These are phyloP conservation scores for Spodoptera frugiperda DNA, from an alignment of 1,140 invertebrate genomes.

Conservation along the genomic window DNA sequence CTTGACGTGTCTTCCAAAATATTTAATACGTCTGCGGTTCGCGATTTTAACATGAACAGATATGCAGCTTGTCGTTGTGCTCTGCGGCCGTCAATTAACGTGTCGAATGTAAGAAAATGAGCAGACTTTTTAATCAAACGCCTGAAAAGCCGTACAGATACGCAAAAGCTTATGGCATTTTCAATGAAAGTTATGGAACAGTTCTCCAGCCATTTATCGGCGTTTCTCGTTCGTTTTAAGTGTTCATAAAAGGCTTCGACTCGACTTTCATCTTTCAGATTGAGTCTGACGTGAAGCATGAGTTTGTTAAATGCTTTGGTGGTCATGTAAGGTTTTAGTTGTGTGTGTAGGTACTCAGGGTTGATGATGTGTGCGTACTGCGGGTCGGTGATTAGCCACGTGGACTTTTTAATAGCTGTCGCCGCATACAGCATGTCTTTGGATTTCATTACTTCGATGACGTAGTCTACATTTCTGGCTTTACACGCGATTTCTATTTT, in stretches of 20 bases:
- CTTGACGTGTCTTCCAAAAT: conserved; percentile 51
- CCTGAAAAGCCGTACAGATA: conserved; percentile 53
- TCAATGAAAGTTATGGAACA: conserved; percentile 67
- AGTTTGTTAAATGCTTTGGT: conserved; percentile 66
- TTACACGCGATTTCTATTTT: conserved; percentile 70
- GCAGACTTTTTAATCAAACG: conserved; percentile 66
- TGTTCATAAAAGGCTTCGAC: conserved; percentile 70
- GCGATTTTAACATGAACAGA: conserved; percentile 59
- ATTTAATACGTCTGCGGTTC: conserved; percentile 58
- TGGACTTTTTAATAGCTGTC: conserved; percentile 63
- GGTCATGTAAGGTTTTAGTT: conserved; percentile 65
- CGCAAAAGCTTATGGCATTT: conserved; percentile 55
- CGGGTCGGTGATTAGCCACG: conserved; percentile 66
- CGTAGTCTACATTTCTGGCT: conserved; percentile 62
- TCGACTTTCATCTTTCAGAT: conserved; percentile 64
- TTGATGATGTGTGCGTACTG: conserved; percentile 69
- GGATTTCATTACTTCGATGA: conserved; percentile 63
- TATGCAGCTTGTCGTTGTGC: not conserved
- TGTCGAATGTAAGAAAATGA: conserved; percentile 58
- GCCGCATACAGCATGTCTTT: conserved; percentile 70
- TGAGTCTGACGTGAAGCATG: conserved; percentile 61
- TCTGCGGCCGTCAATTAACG: conserved; percentile 13
- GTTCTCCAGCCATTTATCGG: conserved; percentile 67
- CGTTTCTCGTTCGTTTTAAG: conserved; percentile 53
- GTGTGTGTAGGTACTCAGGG: conserved; percentile 61